Conservation (phyloP, 1,140 invertebrate genomes). For the Conus ventricosus region DNA sequence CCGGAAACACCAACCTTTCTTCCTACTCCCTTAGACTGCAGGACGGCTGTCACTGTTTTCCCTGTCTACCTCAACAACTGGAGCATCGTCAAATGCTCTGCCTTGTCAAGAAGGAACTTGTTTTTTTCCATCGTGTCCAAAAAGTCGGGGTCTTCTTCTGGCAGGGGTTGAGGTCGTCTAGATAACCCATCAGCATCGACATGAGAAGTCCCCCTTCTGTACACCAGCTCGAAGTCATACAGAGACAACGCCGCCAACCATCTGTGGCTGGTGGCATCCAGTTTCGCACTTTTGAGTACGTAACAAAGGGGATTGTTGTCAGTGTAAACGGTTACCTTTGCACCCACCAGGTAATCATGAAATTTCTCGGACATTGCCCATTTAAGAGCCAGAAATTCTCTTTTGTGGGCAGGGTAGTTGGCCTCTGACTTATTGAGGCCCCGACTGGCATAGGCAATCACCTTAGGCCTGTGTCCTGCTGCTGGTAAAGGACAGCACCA, state of each 20-base stretch:
- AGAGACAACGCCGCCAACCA: conserved; percentile 36
- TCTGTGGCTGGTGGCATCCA: conserved; percentile 39
- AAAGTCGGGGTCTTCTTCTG: conserved; percentile 10
- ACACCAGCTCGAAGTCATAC: conserved; percentile 33
- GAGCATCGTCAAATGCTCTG: background rate
- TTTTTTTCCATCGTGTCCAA: background rate
- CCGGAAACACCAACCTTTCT: background rate
- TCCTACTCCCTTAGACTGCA: too few relatives aligned
- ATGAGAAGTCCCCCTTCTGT: conserved; percentile 17
- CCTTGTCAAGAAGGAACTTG: background rate
- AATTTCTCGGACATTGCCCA: background rate
- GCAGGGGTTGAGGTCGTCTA: background rate
- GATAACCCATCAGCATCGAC: conserved; percentile 34
- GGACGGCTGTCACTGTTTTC: too few relatives aligned
- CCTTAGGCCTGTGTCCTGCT: background rate
- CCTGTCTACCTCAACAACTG: too few relatives aligned
- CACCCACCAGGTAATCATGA: conserved; percentile 31
- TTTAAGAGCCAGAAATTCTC: too few relatives aligned
- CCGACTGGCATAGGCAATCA: background rate
- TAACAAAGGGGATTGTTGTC: conserved; percentile 17
- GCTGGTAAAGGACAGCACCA: background rate
- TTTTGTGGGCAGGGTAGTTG: background rate
- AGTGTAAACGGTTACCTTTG: too few relatives aligned
- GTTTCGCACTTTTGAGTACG: conserved; percentile 31
- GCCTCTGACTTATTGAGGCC: background rate